Evolutionary conservation across 30 jellyfish, hydroid and myxozoan genomes (phyloP).

Genomic region (Aurelia sp.): DNA sequence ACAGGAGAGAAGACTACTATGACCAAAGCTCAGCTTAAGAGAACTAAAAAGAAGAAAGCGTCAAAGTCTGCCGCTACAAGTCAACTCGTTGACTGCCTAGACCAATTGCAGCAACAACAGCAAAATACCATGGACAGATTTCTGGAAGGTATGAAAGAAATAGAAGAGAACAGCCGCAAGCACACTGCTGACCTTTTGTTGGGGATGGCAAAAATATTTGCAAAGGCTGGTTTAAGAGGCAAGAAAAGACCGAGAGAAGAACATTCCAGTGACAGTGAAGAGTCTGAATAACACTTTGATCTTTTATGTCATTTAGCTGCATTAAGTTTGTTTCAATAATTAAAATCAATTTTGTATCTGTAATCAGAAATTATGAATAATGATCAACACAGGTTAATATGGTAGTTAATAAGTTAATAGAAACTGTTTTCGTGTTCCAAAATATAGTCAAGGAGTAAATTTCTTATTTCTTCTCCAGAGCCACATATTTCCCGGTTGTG

Average conservation of each 20-base stretch:
- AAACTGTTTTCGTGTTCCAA: background rate
- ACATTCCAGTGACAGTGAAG: conserved; percentile 16
- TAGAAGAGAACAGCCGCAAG: conserved; percentile 28
- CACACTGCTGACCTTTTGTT: conserved; percentile 20
- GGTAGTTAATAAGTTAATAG: no score
- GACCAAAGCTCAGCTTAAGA: conserved; percentile 1
- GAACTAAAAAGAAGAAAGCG: conserved; percentile 25
- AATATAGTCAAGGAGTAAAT: conserved; percentile 1
- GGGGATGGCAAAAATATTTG: conserved; percentile 33
- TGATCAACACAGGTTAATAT: no score
- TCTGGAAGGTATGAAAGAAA: conserved; percentile 32
- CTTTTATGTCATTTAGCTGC: background rate
- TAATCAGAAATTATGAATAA: background rate
- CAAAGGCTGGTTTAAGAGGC: background rate
- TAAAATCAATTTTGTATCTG: background rate
- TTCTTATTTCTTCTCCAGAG: conserved; percentile 1
- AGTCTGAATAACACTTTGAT: background rate
- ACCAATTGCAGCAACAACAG: conserved; percentile 24
- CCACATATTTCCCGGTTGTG: background rate
- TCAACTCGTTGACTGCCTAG: conserved; percentile 4
- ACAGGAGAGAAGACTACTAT: no score
- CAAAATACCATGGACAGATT: conserved; percentile 29
- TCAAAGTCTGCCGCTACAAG: conserved; percentile 20
- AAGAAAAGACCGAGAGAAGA: background rate
- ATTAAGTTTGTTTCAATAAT: background rate